Percentiles rank a stretch among this genome's conserved stretches.
Conservation (phyloP, 2,113 vertebrate species). For the rabbit (Oryctolagus cuniculus) region DNA sequence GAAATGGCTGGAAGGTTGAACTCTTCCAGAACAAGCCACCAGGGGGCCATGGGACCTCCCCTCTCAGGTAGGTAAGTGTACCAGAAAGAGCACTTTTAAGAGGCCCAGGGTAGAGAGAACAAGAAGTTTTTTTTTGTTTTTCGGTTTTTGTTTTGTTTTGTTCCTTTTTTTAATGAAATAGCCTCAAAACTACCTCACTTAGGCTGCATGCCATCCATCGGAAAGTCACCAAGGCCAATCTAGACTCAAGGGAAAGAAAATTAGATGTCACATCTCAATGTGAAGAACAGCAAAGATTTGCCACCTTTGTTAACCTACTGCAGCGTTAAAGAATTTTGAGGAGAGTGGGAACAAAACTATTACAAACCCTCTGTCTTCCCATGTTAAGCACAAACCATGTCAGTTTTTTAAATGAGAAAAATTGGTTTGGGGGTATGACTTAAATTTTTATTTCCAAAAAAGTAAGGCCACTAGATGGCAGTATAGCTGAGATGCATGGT, state of each 20-base stretch:
- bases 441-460: constrained; percentile 46
- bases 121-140: neutral
- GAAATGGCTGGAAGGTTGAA: neutral
- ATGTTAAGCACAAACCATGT: neutral
- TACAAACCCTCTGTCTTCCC: neutral
- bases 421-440: neutral
- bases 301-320: neutral
- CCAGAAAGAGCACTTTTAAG: neutral
- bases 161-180: neutral
- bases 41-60: neutral
- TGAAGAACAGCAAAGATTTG: neutral
- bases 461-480: neutral
- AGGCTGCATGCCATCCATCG: neutral
- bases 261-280: neutral
- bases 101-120: neutral
- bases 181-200: neutral
- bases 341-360: neutral
- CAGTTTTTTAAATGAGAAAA: constrained; percentile 9
- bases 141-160: too few relatives aligned
- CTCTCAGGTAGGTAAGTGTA: neutral
- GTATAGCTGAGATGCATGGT: neutral
- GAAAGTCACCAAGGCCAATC: neutral
- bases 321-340: neutral
- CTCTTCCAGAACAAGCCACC: neutral
- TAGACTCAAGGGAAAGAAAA: neutral